Percentiles rank a stretch among this genome's conserved stretches.
These are phyloP conservation scores for Paramormyrops kingsleyae DNA, from an alignment of 2,113 vertebrate species.

Conservation along the genomic window DNA sequence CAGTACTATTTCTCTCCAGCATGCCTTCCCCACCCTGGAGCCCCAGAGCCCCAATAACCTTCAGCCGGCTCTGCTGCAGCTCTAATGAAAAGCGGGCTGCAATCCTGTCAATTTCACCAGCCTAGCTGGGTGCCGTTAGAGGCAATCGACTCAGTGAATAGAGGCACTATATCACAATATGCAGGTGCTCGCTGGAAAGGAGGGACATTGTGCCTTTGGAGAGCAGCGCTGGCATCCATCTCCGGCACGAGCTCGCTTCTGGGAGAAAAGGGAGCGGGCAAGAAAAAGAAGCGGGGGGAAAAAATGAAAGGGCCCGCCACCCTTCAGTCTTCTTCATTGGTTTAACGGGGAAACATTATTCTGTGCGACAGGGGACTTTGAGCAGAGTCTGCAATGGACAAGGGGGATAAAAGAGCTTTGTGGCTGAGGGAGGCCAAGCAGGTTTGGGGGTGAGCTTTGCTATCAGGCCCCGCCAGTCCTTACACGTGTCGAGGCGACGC, in stretches of 20 bases:
- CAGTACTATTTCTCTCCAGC: not conserved
- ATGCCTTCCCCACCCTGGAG: slow-evolving; percentile 18
- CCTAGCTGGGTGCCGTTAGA: slow-evolving; percentile 59
- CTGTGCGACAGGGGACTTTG: slow-evolving; percentile 30
- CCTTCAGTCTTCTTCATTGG: slow-evolving; percentile 35
- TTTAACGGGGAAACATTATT: slow-evolving; percentile 38
- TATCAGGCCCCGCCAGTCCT: slow-evolving; percentile 58
- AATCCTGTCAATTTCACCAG: slow-evolving; percentile 65
- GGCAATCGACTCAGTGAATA: slow-evolving; percentile 67
- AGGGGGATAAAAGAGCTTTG: slow-evolving; percentile 40
- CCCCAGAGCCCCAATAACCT: slow-evolving; percentile 27
- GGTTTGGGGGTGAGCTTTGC: slow-evolving; percentile 39
- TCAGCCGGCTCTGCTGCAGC: slow-evolving; percentile 39
- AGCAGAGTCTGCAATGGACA: slow-evolving; percentile 34
- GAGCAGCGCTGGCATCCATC: slow-evolving; percentile 62
- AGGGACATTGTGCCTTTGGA: slow-evolving; percentile 44
- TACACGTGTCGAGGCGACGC: slow-evolving; percentile 37
- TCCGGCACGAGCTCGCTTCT: slow-evolving; percentile 12
- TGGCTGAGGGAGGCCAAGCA: slow-evolving; percentile 20
- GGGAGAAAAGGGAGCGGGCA: slow-evolving; percentile 35
- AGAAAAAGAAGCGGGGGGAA: slow-evolving; percentile 34
- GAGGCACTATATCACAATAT: slow-evolving; percentile 73
- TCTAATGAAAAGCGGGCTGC: slow-evolving; percentile 67
- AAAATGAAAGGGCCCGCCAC: slow-evolving; percentile 48
- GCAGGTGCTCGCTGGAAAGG: slow-evolving; percentile 54